phyloP scores from a whole-genome alignment of 2,888 invertebrate genomes.

The Synergus umbraculus region DNA sequence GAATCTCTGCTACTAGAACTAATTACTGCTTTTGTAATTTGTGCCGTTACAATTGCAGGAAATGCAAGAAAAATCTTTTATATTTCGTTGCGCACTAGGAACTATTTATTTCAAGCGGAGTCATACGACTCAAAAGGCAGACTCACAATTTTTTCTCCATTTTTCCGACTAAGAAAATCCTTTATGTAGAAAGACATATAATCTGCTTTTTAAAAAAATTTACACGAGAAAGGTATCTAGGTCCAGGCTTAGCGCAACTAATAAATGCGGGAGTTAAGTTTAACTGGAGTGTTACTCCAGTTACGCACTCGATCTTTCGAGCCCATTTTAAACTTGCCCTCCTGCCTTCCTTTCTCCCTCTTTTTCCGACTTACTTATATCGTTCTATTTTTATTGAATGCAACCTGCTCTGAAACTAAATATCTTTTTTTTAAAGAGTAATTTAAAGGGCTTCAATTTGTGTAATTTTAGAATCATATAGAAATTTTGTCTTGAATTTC shows the following conservation, averaged over 20 bases:
- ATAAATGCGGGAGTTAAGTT: constrained; percentile 36
- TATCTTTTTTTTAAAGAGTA: no score
- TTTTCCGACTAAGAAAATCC: neutral
- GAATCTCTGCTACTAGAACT: constrained; percentile 29
- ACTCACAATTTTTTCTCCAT: neutral
- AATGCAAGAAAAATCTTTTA: constrained; percentile 39
- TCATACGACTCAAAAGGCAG: constrained; percentile 10
- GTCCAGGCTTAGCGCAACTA: constrained; percentile 28
- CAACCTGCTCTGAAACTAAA: no score
- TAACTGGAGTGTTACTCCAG: constrained; percentile 35
- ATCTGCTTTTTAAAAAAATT: constrained; percentile 4
- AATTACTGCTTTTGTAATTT: constrained; percentile 29
- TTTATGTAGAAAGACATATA: neutral
- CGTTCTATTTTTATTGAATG: neutral
- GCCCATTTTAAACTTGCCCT: neutral
- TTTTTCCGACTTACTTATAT: constrained; percentile 2
- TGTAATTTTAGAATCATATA: no score
- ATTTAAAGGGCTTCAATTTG: no score
- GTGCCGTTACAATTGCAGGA: constrained; percentile 35
- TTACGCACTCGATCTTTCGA: constrained; percentile 5
- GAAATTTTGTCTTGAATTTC: no score
- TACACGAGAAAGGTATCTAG: constrained; percentile 8
- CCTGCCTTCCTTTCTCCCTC: neutral
- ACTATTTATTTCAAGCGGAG: constrained; percentile 11
- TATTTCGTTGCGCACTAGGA: constrained; percentile 12